Conservation (phyloP, 2,888 invertebrate genomes). For the Incurvaria masculella region DNA sequence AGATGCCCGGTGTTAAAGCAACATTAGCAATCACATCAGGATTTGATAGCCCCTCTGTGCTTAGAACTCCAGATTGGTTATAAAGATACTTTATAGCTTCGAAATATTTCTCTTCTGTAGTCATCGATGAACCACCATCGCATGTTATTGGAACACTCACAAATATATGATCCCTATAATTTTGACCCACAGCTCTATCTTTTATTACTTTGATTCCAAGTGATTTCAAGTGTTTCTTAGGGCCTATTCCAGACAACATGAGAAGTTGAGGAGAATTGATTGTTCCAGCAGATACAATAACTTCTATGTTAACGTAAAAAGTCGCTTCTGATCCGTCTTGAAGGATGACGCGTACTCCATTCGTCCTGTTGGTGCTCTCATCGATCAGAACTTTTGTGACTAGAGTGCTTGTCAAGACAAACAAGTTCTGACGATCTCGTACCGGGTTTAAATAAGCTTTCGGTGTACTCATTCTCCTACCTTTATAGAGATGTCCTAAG, state of each 20-base stretch:
- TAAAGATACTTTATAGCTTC: background rate
- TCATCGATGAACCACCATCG: background rate
- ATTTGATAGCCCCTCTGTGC: background rate
- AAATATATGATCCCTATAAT: constrained; percentile 67
- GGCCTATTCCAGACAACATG: constrained; percentile 80
- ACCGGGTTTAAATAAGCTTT: constrained; percentile 74
- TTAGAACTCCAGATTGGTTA: background rate
- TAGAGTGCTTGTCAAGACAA: constrained; percentile 69
- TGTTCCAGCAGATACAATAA: constrained; percentile 77
- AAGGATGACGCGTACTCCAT: constrained; percentile 67
- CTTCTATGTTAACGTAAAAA: constrained; percentile 66
- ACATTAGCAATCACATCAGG: background rate
- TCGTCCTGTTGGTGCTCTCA: constrained; percentile 60
- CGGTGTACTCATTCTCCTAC: constrained; percentile 40
- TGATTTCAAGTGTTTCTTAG: constrained; percentile 54
- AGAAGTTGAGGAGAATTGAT: constrained; percentile 82
- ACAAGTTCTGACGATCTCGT: constrained; percentile 64
- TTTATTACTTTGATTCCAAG: constrained; percentile 65
- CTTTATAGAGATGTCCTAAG: background rate
- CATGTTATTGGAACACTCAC: background rate
- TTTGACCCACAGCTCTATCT: constrained; percentile 69
- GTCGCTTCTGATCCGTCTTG: constrained; percentile 22
- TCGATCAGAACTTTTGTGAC: constrained; percentile 62
- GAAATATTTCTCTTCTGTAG: background rate
- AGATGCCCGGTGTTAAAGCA: background rate